Conservation (phyloP, 2,797 vertebrate species). For the Manis javanica region DNA sequence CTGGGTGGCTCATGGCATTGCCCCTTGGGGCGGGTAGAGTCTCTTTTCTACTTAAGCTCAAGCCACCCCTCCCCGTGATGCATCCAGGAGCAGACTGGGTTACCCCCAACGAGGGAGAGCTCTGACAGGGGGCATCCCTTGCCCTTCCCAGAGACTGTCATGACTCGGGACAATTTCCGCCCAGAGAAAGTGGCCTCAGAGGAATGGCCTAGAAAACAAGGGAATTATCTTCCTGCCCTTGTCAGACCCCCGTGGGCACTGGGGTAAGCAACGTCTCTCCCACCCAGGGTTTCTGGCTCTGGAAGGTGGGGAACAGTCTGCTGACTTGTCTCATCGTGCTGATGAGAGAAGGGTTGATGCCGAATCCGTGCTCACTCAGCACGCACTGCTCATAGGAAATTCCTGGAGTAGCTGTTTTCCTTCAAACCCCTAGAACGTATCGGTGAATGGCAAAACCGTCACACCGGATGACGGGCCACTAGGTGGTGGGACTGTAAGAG, state of each 20-base stretch:
- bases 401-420: not conserved
- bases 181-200: not conserved
- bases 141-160: not conserved
- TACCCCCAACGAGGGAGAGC: not conserved
- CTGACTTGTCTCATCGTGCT: not conserved
- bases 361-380: conserved; percentile 1
- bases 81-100: not conserved
- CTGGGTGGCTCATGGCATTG: too few relatives aligned
- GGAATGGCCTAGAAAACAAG: not conserved
- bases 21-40: too few relatives aligned
- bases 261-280: not conserved
- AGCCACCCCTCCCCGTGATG: not conserved
- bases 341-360: not conserved
- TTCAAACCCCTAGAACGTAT: not conserved
- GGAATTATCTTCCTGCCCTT: not conserved
- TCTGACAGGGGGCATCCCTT: not conserved
- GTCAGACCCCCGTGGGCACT: not conserved
- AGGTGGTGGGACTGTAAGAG: not conserved
- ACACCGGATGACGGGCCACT: not conserved
- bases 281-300: not conserved
- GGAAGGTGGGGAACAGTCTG: not conserved
- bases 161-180: not conserved
- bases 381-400: not conserved
- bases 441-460: not conserved
- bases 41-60: not conserved